Evolutionary conservation across 2,113 vertebrate species (phyloP), one percentile per base, ranked within the genome.

Genomic region (Pampusana beccarii): DNA sequence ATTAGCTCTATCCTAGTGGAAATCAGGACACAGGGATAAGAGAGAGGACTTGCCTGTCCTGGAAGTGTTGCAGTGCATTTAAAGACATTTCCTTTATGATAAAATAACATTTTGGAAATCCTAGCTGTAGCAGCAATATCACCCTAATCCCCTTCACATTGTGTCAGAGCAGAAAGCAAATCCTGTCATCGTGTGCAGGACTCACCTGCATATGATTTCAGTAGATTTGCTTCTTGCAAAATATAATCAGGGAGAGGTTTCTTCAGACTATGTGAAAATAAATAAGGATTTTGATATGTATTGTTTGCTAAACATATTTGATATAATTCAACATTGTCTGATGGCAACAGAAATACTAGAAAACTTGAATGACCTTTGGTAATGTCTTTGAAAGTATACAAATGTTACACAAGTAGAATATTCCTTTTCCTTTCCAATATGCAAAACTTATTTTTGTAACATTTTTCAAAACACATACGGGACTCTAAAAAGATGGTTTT

Each of bases 31-130:
- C 5, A 34, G 7, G 14, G 20, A 19, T 33, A 72, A 3, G 9
- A 72, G 8, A 77, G 24, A 86, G 14, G 5, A 78, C 34, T 84
- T 77, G 8, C 14, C 16, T 82, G 51, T 74, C 56, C 17, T 91
- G 56, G 28, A 80, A 83, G 9, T 69, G 24, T 48, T 89, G 54
- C 16, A 62, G 8, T 42, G 10, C 21, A 75, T 11, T 48, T 17
- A 71, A 60, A 82, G 8, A 81, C 57, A 3, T 77, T 91, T 86
- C 11, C 21, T 48, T 86, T 91, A 50, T 18, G 18, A 53, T 29
- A 82, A 95, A 91, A 81, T 72, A 36, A 33, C 42, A 74, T 92
- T 91, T 85, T 87, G 23, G 3, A 95, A 90, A 86, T 69, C 51
- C 51, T 78, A 93, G 5, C 11, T 80, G 42, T 48, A 81, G 51